Conservation (phyloP, 2,888 invertebrate genomes). For the Crossocerus cetratus region DNA sequence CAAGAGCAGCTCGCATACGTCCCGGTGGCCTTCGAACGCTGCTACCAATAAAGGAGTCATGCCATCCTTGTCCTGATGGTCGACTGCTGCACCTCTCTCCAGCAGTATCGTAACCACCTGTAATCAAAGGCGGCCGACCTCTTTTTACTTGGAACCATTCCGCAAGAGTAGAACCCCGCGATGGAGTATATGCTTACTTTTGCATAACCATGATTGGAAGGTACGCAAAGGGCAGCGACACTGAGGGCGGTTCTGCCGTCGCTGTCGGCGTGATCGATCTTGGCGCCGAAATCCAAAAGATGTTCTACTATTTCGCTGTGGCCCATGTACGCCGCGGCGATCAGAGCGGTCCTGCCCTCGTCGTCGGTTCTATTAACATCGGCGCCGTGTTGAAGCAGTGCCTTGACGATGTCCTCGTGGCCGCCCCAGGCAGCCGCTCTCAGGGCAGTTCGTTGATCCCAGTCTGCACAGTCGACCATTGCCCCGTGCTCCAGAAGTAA, state of each 20-base stretch:
- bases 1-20: slow-evolving; percentile 92
- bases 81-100: slow-evolving; percentile 90
- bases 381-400: slow-evolving; percentile 87
- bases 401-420: slow-evolving; percentile 89
- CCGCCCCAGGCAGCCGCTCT: slow-evolving; percentile 97
- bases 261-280: slow-evolving; percentile 90
- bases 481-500: slow-evolving; percentile 88
- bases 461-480: slow-evolving; percentile 91
- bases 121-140: background rate
- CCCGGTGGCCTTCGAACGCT: slow-evolving; percentile 94
- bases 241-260: slow-evolving; percentile 93
- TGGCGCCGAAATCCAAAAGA: slow-evolving; percentile 88
- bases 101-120: slow-evolving; percentile 84
- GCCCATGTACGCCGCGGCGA: slow-evolving; percentile 98
- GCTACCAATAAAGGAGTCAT: slow-evolving; percentile 94
- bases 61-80: slow-evolving; percentile 89
- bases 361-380: slow-evolving; percentile 90
- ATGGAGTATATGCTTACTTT: slow-evolving; percentile 71
- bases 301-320: slow-evolving; percentile 94
- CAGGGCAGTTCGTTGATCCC: slow-evolving; percentile 92
- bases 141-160: too few relatives aligned
- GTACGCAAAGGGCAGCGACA: slow-evolving; percentile 91
- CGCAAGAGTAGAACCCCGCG: too few relatives aligned
- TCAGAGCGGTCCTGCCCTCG: slow-evolving; percentile 93
- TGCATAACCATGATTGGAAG: slow-evolving; percentile 86